These are phyloP conservation scores for Leptopilina drosophilae DNA, from an alignment of 2,888 invertebrate genomes.

Conservation along the genomic window DNA sequence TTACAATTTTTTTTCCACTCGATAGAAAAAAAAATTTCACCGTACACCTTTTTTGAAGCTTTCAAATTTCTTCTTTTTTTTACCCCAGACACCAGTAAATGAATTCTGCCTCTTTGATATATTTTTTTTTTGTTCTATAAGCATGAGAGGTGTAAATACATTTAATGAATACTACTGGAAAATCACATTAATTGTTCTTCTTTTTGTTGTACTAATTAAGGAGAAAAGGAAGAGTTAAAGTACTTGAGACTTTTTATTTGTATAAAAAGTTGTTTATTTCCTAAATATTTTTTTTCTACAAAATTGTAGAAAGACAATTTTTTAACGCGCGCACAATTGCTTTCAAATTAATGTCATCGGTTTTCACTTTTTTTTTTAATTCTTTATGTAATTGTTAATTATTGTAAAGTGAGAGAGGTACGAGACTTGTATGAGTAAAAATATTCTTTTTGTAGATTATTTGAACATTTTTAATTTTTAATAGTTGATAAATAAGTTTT, in stretches of 20 bases:
- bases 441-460: slow-evolving; percentile 4
- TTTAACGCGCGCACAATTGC: slow-evolving; percentile 16
- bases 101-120: neutral
- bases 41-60: slow-evolving; percentile 32
- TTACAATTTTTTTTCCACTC: neutral
- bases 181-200: neutral
- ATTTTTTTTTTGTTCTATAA: neutral
- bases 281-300: slow-evolving; percentile 32
- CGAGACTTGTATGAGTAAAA: neutral
- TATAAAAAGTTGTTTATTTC: slow-evolving; percentile 37
- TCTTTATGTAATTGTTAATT: slow-evolving; percentile 16
- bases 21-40: neutral
- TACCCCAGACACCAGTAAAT: neutral
- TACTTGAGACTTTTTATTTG: neutral
- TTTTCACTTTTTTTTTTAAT: neutral
- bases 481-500: neutral
- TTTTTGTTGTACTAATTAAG: neutral
- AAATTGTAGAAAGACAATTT: slow-evolving; percentile 37
- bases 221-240: slow-evolving; percentile 23
- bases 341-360: slow-evolving; percentile 1
- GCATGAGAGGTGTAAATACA: slow-evolving; percentile 37
- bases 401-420: neutral
- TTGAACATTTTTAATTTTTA: neutral
- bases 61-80: slow-evolving; percentile 18
- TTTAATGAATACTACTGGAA: neutral